Conservation (phyloP, 2,113 vertebrate species). For the Garra rufa region DNA sequence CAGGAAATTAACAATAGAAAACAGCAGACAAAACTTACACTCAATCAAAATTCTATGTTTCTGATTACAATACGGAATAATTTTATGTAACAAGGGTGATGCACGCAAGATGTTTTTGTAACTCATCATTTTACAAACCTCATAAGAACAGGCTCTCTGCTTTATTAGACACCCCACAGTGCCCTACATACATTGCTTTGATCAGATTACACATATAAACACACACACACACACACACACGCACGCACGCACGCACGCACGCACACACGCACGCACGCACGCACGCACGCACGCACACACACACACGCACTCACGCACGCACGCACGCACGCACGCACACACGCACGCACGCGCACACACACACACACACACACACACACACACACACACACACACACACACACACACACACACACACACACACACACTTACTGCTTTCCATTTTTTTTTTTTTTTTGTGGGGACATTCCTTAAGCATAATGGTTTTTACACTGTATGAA, state of each 20-base stretch:
- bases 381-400: conserved; percentile 32
- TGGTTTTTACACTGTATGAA: too few species aligned
- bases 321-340: not conserved
- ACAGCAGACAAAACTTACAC: conserved; percentile 5
- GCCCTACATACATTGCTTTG: conserved; percentile 75
- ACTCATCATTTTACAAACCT: conserved; percentile 99
- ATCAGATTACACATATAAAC: conserved; percentile 31
- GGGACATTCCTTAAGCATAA: too few species aligned
- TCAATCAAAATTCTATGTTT: conserved; percentile 69
- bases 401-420: not conserved
- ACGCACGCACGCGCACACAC: not conserved
- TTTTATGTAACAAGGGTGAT: conserved; percentile 94
- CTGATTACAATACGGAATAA: conserved; percentile 83
- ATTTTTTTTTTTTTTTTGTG: too few species aligned
- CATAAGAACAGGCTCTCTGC: conserved; percentile 94
- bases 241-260: not conserved
- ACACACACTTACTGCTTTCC: too few species aligned
- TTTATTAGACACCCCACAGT: conserved; percentile 93
- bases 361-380: not conserved
- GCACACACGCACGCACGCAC: too few species aligned
- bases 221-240: not conserved
- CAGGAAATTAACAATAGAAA: conserved; percentile 12
- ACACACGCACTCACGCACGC: too few species aligned
- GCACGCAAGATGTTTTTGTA: conserved; percentile 95
- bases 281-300: too few species aligned